Evolutionary conservation across 2,797 vertebrate species (phyloP).

Genomic region (Aplochiton taeniatus): DNA sequence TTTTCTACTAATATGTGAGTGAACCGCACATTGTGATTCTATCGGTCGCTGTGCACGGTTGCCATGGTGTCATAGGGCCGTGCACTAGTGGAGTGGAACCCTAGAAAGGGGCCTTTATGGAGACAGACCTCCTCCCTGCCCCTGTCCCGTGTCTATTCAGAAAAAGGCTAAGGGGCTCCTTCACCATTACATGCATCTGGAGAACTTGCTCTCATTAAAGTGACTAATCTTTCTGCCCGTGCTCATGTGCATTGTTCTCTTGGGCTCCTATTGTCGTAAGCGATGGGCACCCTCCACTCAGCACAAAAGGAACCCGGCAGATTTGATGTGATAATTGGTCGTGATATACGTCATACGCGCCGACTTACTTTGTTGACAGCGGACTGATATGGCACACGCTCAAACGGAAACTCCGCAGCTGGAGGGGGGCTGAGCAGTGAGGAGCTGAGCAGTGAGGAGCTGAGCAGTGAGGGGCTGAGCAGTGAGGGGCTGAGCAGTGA

Average conservation of each 20-base stretch:
- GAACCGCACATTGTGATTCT: background rate
- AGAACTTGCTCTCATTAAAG: constrained; percentile 26
- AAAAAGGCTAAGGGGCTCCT: constrained; percentile 13
- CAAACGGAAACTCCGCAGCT: too few species aligned
- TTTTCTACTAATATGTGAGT: background rate
- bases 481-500: too few species aligned
- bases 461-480: too few species aligned
- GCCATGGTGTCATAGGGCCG: constrained; percentile 29
- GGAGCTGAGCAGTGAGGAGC: background rate
- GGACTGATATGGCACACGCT: too few species aligned
- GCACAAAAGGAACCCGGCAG: constrained; percentile 31
- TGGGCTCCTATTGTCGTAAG: constrained; percentile 10
- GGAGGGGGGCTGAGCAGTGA: too few species aligned
- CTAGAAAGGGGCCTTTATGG: constrained; percentile 23
- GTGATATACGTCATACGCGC: too few species aligned
- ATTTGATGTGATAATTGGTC: constrained; percentile 32
- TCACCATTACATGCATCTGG: constrained; percentile 27
- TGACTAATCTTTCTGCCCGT: constrained; percentile 19
- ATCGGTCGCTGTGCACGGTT: constrained; percentile 31
- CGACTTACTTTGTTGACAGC: too few species aligned
- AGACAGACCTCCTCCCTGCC: constrained; percentile 21
- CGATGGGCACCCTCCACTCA: constrained; percentile 11
- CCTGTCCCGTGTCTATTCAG: constrained; percentile 28
- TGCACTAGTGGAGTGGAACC: background rate
- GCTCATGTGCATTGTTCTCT: constrained; percentile 18